These are phyloP conservation scores for Ornithoptera alexandrae DNA, from an alignment of 2,888 invertebrate genomes.

Conservation along the genomic window DNA sequence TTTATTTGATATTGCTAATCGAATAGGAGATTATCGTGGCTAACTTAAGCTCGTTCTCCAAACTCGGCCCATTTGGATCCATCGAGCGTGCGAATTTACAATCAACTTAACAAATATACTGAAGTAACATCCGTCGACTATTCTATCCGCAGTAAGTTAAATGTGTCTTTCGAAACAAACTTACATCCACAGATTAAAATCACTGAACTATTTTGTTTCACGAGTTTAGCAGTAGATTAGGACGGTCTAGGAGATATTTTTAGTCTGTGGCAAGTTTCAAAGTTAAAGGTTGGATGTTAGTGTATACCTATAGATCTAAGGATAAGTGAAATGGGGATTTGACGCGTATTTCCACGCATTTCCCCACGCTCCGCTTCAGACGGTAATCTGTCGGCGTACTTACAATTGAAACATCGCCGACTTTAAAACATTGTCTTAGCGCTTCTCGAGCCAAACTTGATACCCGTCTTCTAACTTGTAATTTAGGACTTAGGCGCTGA, in stretches of 20 bases:
- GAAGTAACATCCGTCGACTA: slow-evolving; percentile 41
- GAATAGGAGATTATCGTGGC: slow-evolving; percentile 51
- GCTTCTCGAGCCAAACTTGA: slow-evolving; percentile 66
- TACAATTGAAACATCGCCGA: slow-evolving; percentile 69
- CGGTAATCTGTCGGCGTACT: slow-evolving; percentile 67
- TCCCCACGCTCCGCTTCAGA: slow-evolving; percentile 52
- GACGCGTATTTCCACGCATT: slow-evolving; percentile 64
- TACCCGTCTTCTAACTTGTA: slow-evolving; percentile 71
- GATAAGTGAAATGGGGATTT: slow-evolving; percentile 68
- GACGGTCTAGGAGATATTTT: slow-evolving; percentile 39
- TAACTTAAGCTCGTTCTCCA: slow-evolving; percentile 44
- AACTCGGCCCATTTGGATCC: slow-evolving; percentile 52
- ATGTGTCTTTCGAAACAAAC: slow-evolving; percentile 36
- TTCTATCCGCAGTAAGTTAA: slow-evolving; percentile 38
- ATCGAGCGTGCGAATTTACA: slow-evolving; percentile 51
- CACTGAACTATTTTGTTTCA: slow-evolving; percentile 16
- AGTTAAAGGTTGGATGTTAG: slow-evolving; percentile 35
- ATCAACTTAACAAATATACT: slow-evolving; percentile 49
- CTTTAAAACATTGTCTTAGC: slow-evolving; percentile 72
- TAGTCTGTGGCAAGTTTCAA: slow-evolving; percentile 44
- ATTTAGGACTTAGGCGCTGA: slow-evolving; percentile 71
- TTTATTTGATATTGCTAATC: slow-evolving; percentile 41
- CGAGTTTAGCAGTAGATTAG: slow-evolving; percentile 33
- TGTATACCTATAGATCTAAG: slow-evolving; percentile 44
- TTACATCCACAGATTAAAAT: slow-evolving; percentile 33